Conservation (phyloP, 2,113 vertebrate genomes). For the Girardinichthys multiradiatus region DNA sequence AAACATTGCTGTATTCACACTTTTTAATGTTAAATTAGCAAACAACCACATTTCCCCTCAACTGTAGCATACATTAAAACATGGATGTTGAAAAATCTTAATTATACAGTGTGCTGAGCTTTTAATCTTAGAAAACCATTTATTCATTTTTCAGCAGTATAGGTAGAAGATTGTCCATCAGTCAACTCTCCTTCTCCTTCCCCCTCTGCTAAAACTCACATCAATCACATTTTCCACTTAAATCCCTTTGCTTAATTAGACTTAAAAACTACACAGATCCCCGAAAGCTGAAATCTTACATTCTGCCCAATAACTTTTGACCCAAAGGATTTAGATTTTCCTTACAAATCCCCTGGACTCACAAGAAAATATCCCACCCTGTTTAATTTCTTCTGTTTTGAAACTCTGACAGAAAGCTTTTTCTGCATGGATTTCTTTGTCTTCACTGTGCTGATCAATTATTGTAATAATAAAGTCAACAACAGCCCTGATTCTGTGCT, state of each 20-base stretch:
- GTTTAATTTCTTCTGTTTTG: slow-evolving; percentile 18
- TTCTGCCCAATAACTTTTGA: slow-evolving; percentile 32
- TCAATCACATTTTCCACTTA: slow-evolving; percentile 24
- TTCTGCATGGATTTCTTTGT: slow-evolving; percentile 26
- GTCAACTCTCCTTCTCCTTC: slow-evolving; percentile 7
- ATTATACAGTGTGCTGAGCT: not conserved
- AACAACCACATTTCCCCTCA: slow-evolving; percentile 20
- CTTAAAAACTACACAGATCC: slow-evolving; percentile 17
- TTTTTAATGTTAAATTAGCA: slow-evolving; percentile 31
- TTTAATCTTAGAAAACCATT: not conserved
- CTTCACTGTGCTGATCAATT: slow-evolving; percentile 12
- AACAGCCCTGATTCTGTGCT: slow-evolving; percentile 14
- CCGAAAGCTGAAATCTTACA: slow-evolving; percentile 25
- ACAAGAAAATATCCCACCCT: slow-evolving; percentile 2
- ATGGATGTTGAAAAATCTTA: not conserved
- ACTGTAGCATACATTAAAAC: not conserved
- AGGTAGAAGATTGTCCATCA: slow-evolving; percentile 14
- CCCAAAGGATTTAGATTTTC: slow-evolving; percentile 5
- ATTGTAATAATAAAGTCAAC: slow-evolving; percentile 14
- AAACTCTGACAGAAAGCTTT: slow-evolving; percentile 12
- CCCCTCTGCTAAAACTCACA: not conserved
- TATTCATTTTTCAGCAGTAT: not conserved
- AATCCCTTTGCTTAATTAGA: slow-evolving; percentile 31
- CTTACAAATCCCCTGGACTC: slow-evolving; percentile 7
- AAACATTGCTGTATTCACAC: slow-evolving; percentile 29